Evolutionary conservation across 1,140 invertebrate species (phyloP).

Genomic region (Sarcophaga peregrina): DNA sequence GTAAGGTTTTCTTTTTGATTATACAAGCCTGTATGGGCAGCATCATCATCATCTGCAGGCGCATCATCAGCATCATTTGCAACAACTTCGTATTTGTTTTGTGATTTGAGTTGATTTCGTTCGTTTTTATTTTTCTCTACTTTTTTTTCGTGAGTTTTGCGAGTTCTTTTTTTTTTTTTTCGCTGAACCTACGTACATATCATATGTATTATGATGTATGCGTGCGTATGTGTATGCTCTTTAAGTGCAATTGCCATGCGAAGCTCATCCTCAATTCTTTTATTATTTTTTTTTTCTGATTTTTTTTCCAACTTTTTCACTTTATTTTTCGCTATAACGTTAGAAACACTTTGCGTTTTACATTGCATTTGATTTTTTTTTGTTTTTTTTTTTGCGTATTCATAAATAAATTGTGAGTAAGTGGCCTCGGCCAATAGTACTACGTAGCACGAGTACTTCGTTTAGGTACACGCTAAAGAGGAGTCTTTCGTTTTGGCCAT

Average conservation of each 20-base stretch:
- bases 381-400: background rate
- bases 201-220: background rate
- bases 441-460: too few relatives aligned
- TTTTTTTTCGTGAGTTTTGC: constrained; percentile 3
- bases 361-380: background rate
- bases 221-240: constrained; percentile 7
- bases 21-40: background rate
- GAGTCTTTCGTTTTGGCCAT: background rate
- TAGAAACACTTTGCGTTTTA: constrained; percentile 36
- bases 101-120: constrained; percentile 13
- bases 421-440: background rate
- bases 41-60: constrained; percentile 7
- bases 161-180: background rate
- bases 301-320: constrained; percentile 15
- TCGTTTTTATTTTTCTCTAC: background rate
- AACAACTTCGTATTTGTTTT: constrained; percentile 15
- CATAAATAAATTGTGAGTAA: constrained; percentile 24
- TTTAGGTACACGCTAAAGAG: background rate
- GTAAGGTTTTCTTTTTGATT: constrained; percentile 1
- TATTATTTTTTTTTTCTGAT: background rate
- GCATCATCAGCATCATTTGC: constrained; percentile 4
- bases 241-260: constrained; percentile 34
- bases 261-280: constrained; percentile 33
- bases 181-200: background rate
- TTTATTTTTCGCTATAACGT: constrained; percentile 15